Conservation (phyloP, 2,888 invertebrate genomes). For the Proisotoma minuta region DNA sequence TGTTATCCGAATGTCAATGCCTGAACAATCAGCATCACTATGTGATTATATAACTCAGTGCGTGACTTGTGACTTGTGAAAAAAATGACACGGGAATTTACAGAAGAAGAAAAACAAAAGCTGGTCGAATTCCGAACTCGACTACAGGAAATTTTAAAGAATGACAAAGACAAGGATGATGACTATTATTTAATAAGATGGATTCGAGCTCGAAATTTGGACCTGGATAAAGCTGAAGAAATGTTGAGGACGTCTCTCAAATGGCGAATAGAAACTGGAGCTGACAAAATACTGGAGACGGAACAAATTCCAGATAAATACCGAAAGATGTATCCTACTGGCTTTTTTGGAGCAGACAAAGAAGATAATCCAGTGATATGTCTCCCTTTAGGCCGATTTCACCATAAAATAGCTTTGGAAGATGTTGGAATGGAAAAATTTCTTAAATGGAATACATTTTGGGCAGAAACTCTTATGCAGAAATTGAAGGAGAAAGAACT, state of each 20-base stretch:
- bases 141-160: neutral
- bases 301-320: slow-evolving; percentile 23
- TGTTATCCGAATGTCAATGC: too few relatives aligned
- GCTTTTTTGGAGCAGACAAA: slow-evolving; percentile 12
- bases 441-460: slow-evolving; percentile 16
- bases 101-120: neutral
- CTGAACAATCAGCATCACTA: too few relatives aligned
- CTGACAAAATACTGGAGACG: slow-evolving; percentile 18
- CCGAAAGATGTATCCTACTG: slow-evolving; percentile 14
- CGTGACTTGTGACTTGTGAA: too few relatives aligned
- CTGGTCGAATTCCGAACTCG: neutral
- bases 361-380: slow-evolving; percentile 12
- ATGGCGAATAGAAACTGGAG: slow-evolving; percentile 27
- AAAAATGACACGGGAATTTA: too few relatives aligned
- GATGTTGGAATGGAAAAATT: slow-evolving; percentile 11
- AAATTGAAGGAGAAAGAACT: slow-evolving; percentile 11
- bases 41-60: too few relatives aligned
- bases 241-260: slow-evolving; percentile 33
- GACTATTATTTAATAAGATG: slow-evolving; percentile 34
- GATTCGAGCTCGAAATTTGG: slow-evolving; percentile 36
- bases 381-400: slow-evolving; percentile 19
- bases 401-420: slow-evolving; percentile 10
- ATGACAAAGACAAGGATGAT: neutral
- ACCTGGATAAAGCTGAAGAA: slow-evolving; percentile 31
- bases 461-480: slow-evolving; percentile 24